Percentiles rank a stretch among this genome's conserved stretches.
These are phyloP conservation scores for Chionodraco myersi DNA, from an alignment of 2,113 vertebrate genomes.

Conservation along the genomic window DNA sequence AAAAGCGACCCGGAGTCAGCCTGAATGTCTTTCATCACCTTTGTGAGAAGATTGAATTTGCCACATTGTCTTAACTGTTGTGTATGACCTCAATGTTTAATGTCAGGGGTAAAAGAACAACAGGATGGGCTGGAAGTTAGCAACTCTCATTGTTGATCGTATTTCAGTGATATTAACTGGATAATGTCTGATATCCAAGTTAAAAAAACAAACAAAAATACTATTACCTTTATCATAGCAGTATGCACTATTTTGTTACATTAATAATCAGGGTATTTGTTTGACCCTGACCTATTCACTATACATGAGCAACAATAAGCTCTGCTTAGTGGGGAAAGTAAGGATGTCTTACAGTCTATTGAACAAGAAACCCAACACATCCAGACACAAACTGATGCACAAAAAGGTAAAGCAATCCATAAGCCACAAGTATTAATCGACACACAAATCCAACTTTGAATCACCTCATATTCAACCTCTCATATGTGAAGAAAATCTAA, in stretches of 20 bases:
- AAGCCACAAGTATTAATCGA: not conserved
- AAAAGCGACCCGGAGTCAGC: not conserved
- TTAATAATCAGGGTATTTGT: not conserved
- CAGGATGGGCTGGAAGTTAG: not conserved
- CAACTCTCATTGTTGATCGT: not conserved
- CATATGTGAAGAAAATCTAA: not conserved
- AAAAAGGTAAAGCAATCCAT: not conserved
- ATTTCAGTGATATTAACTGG: no score
- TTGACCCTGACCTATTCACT: not conserved
- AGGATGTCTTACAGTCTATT: not conserved
- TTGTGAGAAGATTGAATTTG: not conserved
- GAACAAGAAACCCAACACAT: not conserved
- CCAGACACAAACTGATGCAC: not conserved
- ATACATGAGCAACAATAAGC: no score
- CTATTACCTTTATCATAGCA: not conserved
- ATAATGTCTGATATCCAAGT: no score
- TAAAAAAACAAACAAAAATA: not conserved
- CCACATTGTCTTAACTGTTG: not conserved
- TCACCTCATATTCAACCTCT: not conserved
- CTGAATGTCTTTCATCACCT: not conserved
- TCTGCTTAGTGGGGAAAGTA: conserved; percentile 1
- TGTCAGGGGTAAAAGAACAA: not conserved
- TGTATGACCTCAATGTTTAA: not conserved
- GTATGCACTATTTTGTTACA: not conserved
- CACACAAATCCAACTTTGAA: not conserved